Conservation (phyloP, 2,888 invertebrate species). For the Harpalus rufipes region DNA sequence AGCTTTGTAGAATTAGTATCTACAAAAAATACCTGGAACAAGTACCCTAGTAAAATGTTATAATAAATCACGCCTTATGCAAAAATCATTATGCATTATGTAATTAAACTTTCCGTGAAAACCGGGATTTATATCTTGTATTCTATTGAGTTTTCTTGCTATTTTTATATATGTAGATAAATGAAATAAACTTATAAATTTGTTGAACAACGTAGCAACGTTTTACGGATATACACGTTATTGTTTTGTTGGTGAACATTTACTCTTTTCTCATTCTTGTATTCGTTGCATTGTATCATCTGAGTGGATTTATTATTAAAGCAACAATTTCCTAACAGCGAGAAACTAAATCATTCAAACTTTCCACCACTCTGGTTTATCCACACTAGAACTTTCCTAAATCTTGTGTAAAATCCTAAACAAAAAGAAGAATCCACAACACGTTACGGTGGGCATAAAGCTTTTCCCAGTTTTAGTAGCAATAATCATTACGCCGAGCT, state of each 20-base stretch:
- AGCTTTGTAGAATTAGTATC: too few relatives aligned
- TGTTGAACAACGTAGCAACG: background rate
- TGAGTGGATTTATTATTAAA: conserved; percentile 6
- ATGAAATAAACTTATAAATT: background rate
- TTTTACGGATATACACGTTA: background rate
- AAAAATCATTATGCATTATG: too few relatives aligned
- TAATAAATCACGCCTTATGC: too few relatives aligned
- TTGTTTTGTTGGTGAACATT: background rate
- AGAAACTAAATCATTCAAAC: conserved; percentile 38
- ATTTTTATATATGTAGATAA: too few relatives aligned
- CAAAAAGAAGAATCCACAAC: conserved; percentile 32
- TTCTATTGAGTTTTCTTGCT: too few relatives aligned
- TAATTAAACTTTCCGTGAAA: too few relatives aligned
- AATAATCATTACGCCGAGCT: conserved; percentile 35
- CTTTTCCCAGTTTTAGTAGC: conserved; percentile 3
- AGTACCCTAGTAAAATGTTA: too few relatives aligned
- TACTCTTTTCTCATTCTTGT: background rate
- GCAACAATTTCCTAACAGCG: conserved; percentile 20
- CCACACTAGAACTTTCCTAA: conserved; percentile 39
- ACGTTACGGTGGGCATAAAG: conserved; percentile 5
- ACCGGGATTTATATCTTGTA: too few relatives aligned
- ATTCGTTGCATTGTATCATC: background rate
- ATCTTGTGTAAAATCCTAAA: conserved; percentile 45
- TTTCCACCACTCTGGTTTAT: conserved; percentile 4
- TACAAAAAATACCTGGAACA: too few relatives aligned